A percentile compares a stretch with the other conserved stretches of the same genome.
Conservation (phyloP, 2,113 vertebrate species). For the Eptesicus fuscus region DNA sequence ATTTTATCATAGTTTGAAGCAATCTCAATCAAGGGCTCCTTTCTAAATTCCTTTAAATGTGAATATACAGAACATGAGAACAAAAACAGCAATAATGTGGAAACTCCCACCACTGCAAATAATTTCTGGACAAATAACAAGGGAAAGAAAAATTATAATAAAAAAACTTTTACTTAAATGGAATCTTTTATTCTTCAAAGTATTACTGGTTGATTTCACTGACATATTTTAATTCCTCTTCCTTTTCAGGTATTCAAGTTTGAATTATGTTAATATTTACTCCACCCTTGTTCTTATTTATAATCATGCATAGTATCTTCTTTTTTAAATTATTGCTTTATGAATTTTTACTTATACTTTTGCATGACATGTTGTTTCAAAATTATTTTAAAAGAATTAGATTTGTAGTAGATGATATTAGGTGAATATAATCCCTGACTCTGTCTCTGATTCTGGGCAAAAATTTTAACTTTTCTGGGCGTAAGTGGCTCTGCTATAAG, state of each 20-base stretch:
- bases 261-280: slow-evolving; percentile 13
- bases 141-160: background rate
- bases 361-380: background rate
- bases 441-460: background rate
- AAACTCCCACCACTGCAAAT: background rate
- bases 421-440: background rate
- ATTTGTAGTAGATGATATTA: background rate
- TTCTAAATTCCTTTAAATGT: background rate
- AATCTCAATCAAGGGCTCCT: background rate
- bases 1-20: background rate
- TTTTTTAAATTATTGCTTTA: background rate
- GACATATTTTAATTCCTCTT: background rate
- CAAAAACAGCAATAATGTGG: background rate
- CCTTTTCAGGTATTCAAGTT: background rate
- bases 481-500: background rate
- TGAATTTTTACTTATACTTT: background rate
- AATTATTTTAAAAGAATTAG: background rate
- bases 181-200: background rate
- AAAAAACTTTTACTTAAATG: background rate
- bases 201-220: background rate
- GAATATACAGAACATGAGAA: background rate
- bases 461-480: background rate
- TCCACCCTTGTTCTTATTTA: background rate
- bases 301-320: background rate
- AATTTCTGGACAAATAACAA: background rate